A percentile compares a stretch with the other conserved stretches of the same genome.
Evolutionary conservation across 2,888 invertebrate genomes (phyloP).

Genomic region (Caenorhabditis sp.): DNA sequence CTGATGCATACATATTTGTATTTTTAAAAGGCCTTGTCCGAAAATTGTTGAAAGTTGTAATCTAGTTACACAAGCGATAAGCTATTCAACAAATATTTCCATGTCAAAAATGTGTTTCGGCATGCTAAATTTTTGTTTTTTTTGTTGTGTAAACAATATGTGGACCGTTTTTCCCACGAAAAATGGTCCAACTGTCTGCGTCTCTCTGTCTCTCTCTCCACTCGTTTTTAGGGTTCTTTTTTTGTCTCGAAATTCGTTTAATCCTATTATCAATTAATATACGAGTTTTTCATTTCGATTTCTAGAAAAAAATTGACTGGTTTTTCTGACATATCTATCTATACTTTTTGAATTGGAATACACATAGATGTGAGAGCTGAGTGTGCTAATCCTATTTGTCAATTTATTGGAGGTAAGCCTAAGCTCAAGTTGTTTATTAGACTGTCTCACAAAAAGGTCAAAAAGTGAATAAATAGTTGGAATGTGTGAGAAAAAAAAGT

Average conservation of each 20-base stretch:
- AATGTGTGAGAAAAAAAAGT: not conserved
- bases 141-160: not conserved
- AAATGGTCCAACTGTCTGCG: too few species aligned
- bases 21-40: too few species aligned
- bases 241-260: not conserved
- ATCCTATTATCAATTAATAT: not conserved
- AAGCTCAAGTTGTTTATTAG: not conserved
- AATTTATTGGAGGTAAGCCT: not conserved
- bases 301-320: not conserved
- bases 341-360: too few species aligned
- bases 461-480: not conserved
- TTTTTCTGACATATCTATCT: too few species aligned
- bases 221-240: not conserved
- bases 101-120: not conserved
- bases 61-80: not conserved
- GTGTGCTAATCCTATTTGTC: not conserved
- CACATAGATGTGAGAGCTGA: too few species aligned
- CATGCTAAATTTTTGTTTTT: not conserved
- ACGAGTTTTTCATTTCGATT: not conserved
- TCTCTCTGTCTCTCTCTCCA: not conserved
- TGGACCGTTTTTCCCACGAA: not conserved
- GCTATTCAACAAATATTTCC: not conserved
- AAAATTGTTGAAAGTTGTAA: too few species aligned
- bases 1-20: too few species aligned
- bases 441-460: not conserved